A percentile compares a stretch with the other conserved stretches of the same genome.
These are phyloP conservation scores for Muscicapa adusta DNA, from an alignment of 2,113 vertebrate genomes.

Conservation along the genomic window DNA sequence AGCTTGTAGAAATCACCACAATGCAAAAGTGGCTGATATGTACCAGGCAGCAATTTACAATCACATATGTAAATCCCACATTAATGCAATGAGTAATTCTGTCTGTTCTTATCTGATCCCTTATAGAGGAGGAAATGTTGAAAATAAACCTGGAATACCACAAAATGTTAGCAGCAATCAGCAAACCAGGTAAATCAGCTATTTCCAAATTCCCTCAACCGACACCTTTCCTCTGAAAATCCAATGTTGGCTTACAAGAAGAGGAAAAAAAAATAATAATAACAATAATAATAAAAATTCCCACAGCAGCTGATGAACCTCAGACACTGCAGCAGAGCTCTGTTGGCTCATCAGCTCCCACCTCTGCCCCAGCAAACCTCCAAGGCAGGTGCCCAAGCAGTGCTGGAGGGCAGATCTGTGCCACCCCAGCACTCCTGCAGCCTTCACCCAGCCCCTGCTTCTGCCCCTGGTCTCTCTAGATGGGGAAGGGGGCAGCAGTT, in stretches of 20 bases:
- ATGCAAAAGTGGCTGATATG: background rate
- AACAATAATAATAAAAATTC: too few species aligned
- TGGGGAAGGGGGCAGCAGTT: background rate
- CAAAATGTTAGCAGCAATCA: background rate
- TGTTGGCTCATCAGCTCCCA: background rate
- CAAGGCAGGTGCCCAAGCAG: background rate
- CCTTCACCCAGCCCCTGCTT: fast-evolving
- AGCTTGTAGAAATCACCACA: background rate
- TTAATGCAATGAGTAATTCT: background rate
- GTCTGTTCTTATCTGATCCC: background rate
- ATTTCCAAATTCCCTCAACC: background rate
- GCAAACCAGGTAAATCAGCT: background rate
- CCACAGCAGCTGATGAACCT: background rate
- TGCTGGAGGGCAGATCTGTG: background rate
- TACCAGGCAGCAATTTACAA: background rate
- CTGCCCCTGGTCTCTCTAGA: background rate
- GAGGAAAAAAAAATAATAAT: background rate
- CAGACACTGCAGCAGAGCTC: background rate
- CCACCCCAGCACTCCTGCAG: background rate
- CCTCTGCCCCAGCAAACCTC: background rate
- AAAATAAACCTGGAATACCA: background rate
- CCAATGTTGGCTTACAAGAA: background rate
- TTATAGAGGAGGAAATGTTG: background rate
- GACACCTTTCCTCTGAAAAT: background rate
- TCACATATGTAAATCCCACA: background rate